Evolutionary conservation across 2,113 vertebrate species (phyloP).

Genomic region (Rhinolophus sinicus): DNA sequence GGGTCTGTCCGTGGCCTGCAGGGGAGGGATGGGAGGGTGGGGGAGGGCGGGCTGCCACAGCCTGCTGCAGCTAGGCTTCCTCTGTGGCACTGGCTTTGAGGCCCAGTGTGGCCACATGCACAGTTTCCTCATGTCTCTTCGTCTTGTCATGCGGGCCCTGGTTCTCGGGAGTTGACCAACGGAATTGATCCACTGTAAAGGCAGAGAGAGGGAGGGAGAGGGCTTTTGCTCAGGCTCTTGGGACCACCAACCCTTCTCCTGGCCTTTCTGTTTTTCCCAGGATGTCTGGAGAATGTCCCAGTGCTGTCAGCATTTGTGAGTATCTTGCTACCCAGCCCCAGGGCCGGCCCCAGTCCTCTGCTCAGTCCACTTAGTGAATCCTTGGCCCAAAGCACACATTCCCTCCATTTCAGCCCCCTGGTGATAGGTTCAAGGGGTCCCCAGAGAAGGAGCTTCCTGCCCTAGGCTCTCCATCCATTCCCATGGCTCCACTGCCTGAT

Average conservation of each 20-base stretch:
- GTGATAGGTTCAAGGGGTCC: not conserved
- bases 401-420: not conserved
- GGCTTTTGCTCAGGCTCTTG: not conserved
- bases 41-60: rapidly evolving
- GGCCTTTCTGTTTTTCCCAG: constrained; percentile 45
- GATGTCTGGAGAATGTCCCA: constrained; percentile 80
- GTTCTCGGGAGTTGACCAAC: not conserved
- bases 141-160: not conserved
- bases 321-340: not conserved
- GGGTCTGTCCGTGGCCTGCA: rapidly evolving
- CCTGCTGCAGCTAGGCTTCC: not conserved
- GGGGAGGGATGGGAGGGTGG: not conserved
- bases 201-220: not conserved
- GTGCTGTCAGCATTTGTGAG: constrained; percentile 77
- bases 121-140: not conserved
- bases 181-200: not conserved
- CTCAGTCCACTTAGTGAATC: not conserved
- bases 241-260: not conserved
- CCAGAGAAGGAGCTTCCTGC: not conserved
- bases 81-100: not conserved
- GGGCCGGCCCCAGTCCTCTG: not conserved
- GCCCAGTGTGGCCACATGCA: not conserved
- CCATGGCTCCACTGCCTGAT: not conserved
- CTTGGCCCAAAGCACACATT: not conserved
- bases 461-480: not conserved